phyloP scores from a whole-genome alignment of 92 coral and sea anemone genomes.

The Muricea muricata region DNA sequence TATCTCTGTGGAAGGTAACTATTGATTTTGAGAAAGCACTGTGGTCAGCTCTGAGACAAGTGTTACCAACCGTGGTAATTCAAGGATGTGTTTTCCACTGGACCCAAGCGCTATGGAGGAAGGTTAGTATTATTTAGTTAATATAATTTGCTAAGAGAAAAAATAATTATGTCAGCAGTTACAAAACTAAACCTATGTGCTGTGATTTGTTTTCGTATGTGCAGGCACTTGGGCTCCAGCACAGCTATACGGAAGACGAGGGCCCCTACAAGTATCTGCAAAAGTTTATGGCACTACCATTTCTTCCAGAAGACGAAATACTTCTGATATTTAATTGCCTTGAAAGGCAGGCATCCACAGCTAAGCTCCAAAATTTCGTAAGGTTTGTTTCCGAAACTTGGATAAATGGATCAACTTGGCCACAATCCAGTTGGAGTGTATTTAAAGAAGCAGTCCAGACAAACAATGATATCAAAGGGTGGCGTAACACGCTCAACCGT shows the following conservation, averaged over 20 bases:
- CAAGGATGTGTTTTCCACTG: conserved; percentile 51
- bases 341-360: neutral
- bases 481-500: too few relatives aligned
- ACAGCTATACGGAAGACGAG: too few relatives aligned
- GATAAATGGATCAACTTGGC: conserved; percentile 4
- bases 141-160: too few relatives aligned
- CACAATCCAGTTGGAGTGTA: too few relatives aligned
- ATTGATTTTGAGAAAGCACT: conserved; percentile 31
- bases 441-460: too few relatives aligned
- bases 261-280: too few relatives aligned
- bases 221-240: too few relatives aligned
- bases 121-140: conserved; percentile 8
- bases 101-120: conserved; percentile 48
- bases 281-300: conserved; percentile 51
- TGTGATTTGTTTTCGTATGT: too few relatives aligned
- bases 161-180: too few relatives aligned
- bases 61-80: neutral
- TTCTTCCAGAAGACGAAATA: conserved; percentile 37
- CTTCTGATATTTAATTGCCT: neutral
- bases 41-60: conserved; percentile 14
- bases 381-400: conserved; percentile 8
- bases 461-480: too few relatives aligned
- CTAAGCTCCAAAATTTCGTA: neutral
- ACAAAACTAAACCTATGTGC: too few relatives aligned
- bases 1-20: neutral